Base-by-base conservation (phyloP, 2,797 vertebrate genomes). In the Salarias fasciatus region DNA sequence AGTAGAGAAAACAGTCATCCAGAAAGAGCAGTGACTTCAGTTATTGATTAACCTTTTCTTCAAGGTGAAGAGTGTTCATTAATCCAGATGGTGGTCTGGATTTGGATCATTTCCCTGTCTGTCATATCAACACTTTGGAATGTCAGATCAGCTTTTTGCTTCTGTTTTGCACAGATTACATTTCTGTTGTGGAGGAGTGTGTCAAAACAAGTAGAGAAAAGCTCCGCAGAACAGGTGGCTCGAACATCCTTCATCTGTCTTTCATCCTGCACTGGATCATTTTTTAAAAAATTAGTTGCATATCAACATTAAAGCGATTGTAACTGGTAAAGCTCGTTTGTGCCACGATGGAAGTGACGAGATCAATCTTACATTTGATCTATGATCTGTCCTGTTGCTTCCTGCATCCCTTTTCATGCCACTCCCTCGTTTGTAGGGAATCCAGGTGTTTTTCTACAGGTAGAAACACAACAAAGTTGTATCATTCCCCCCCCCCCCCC, bases 291-390 rank as follows among this genome's bases (percentile, higher is more conserved):
- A 8, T 31, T 31, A 31, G 30, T 35, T 33, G 35, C 24, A 18
- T 24, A 2, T 24, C 18, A 24, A 24, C n/a, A n/a, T n/a, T n/a
- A n/a, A 3, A 9, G 33, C 9, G 33, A 35, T 35, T 35, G 33
- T 33, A 35, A 35, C 33, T 35, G 35, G 6, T 35, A 35, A 6
- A 9, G 33, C 18, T 24, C 35, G 24, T 37, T 38, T 24, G 37
- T 44, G 15, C 30, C 41, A 31, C 38, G 14, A 8, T 33, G 8
- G 57, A 12, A 73, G 5, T 2, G 10, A 35, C 38, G 12, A 44
- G 14, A 45, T 74, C 75, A 81, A 64, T 64, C 78, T 63, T 37
- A 10, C 36, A 66, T 77, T 36, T 65, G 33, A 35, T 6, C 33
- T 35, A 6, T 1, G 73, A 65, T 55, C 3, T 0, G 0, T 42